Base-by-base conservation (phyloP, 2,888 invertebrate genomes). In the Amorpha juglandis region DNA sequence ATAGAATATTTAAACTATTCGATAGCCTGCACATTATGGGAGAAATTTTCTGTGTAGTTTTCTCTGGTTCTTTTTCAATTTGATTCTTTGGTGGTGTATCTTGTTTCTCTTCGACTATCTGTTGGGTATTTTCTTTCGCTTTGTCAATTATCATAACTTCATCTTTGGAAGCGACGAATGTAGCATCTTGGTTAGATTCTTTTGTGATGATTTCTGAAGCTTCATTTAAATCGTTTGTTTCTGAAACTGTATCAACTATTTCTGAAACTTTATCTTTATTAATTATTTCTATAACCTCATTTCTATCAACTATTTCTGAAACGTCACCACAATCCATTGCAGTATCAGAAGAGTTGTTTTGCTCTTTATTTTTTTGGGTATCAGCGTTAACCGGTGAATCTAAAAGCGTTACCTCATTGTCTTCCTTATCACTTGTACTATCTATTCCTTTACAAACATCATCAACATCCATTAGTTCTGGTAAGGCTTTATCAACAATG, bases 1-100 rank as follows among this genome's bases (percentile, higher is more conserved):
- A 90, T 42, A 92, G 77, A 71, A 91, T 90, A 72, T 92, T 83
- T 68, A 92, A 78, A 19, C 86, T 90, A 70, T 91, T 90, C 14
- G 88, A 88, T 52, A 91, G 74, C 72, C 86, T 90, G 70, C 83
- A 83, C 63, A 87, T 72, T 62, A 79, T 64, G 62, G 80, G 74
- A 53, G 75, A 68, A 45, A 71, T 74, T 71, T 68, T 75, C 48
- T 48, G 64, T 38, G 19, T 38, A 27, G 67, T 47, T 42, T 67
- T 64, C 55, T 58, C 62, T 2, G 47, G 51, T 62, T 64, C 62
- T 47, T 67, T 67, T 63, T 68, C 52, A 38, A 6, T 50, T 63
- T 21, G 16, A 47, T 19, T 14, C n/a, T 64, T n/a, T 1, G 52
- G 33, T 42, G 38, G 62, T 33, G 11, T 58, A 58, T 65, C 63